A percentile compares a stretch with the other conserved stretches of the same genome.
Conservation (phyloP, 1,140 invertebrate genomes). For the Eriosoma lanigerum region DNA sequence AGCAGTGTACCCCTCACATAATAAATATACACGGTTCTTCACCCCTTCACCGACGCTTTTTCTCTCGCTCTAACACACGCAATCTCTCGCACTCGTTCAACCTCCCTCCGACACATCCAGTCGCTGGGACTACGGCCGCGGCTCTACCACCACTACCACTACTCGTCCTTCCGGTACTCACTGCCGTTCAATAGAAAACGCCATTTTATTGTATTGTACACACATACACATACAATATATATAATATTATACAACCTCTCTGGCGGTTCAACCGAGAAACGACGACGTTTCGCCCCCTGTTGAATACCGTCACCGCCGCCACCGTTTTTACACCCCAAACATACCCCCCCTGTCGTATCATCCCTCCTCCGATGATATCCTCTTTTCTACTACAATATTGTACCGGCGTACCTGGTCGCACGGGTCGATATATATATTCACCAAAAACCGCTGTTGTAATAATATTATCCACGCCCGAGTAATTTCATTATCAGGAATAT, state of each 20-base stretch:
- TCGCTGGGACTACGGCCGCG: constrained; percentile 2
- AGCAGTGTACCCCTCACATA: constrained; percentile 48
- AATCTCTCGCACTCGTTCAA: neutral
- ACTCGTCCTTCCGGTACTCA: constrained; percentile 30
- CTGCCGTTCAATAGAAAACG: constrained; percentile 46
- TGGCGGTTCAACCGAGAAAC: constrained; percentile 40
- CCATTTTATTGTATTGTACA: constrained; percentile 50
- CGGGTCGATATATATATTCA: constrained; percentile 24
- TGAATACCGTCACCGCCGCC: constrained; percentile 8
- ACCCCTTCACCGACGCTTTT: neutral
- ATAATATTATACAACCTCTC: constrained; percentile 27
- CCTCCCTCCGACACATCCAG: no score
- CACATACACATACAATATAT: neutral
- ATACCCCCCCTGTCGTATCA: neutral
- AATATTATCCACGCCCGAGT: no score
- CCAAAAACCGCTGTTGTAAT: neutral
- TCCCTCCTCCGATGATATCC: constrained; percentile 25
- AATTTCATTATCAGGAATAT: no score
- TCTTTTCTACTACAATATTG: neutral
- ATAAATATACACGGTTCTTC: constrained; percentile 48
- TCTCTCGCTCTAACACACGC: neutral
- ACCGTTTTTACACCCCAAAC: constrained; percentile 26
- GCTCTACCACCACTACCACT: neutral
- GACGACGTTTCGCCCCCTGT: constrained; percentile 18
- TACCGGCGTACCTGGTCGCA: neutral